Percentiles rank a stretch among this genome's conserved stretches.
phyloP scores from a whole-genome alignment of 2,113 vertebrate species.

The Pangasianodon gigas region DNA sequence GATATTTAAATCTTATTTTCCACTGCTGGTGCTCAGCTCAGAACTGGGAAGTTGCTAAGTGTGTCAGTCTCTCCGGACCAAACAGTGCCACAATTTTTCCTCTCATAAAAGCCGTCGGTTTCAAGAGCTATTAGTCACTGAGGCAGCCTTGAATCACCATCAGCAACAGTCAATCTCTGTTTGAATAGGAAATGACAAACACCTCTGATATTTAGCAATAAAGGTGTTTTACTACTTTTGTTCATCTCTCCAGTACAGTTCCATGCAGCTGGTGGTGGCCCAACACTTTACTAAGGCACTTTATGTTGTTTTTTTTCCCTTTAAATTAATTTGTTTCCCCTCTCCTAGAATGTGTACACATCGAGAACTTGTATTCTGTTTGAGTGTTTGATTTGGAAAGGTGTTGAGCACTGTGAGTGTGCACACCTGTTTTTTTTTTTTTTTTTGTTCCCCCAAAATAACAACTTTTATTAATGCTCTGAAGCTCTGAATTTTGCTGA shows the following conservation, averaged over 20 bases:
- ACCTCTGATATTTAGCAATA: not conserved
- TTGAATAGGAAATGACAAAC: not conserved
- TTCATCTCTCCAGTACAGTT: not conserved
- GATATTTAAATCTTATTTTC: constrained; percentile 9
- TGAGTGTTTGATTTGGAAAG: not conserved
- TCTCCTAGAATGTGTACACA: no score
- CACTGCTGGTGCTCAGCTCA: not conserved
- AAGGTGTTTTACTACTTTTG: not conserved
- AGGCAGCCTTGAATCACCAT: not conserved
- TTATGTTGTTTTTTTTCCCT: no score
- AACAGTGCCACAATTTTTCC: constrained; percentile 32
- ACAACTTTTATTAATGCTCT: no score
- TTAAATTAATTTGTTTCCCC: no score
- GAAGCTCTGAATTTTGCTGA: no score
- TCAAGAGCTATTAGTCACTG: not conserved
- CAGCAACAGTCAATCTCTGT: not conserved
- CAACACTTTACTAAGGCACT: not conserved
- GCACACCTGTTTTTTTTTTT: no score
- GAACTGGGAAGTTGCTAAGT: constrained; percentile 12
- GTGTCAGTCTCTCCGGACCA: constrained; percentile 19
- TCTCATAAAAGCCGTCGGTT: constrained; percentile 19
- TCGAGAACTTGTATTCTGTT: no score
- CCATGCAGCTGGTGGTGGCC: not conserved
- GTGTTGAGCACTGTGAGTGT: no score
- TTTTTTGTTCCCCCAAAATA: no score